Evolutionary conservation across 2,888 invertebrate species (phyloP), one percentile per base, ranked within the genome.

Genomic region (Acanthococcus lagerstroemiae): DNA sequence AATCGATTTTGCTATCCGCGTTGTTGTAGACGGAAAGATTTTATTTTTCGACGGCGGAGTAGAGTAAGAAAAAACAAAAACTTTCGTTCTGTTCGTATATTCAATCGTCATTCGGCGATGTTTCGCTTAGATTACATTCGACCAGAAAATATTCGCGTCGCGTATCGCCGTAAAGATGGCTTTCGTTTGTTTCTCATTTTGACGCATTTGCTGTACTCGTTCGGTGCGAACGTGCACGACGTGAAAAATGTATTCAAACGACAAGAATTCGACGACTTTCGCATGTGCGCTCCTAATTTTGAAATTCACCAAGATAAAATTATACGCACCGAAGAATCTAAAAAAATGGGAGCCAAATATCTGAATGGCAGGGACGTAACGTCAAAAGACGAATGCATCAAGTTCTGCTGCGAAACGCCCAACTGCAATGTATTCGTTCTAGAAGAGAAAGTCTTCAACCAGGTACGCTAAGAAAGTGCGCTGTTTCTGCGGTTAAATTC

Each of bases 371-470:
- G 88, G 69, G 90, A 91, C 76, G 80, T 92, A 73, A 85, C 86
- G 71, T 83, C 87, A 61, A 82, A 88, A 71, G 83, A 85, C 72
- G 90, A 92, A 75, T 94, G 94, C 75, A 80, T 91, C 73, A 82
- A 86, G 60, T 82, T 90, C 69, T 94, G 94, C 78, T 94, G 93
- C 78, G 86, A 89, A 77, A 91, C 90, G 3, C 84, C 86, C 57
- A 78, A 83, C 69, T 94, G 94, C 77, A 92, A 94, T 77, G 91
- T 93, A 24, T 93, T 91, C 76, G 88, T 94, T 71, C 94, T 88
- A 75, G 93, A 94, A 76, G 90, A 93, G 75, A 93, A 91, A 84
- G 90, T 89, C 74, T 45, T 55, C 44, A 44, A 65, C 44, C 55
- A 55, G 46, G 54, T 65, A 55, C 17, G n/a, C 19, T 48, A 5